phyloP scores from a whole-genome alignment of 2,113 vertebrate species.

The Fukomys damarensis region DNA sequence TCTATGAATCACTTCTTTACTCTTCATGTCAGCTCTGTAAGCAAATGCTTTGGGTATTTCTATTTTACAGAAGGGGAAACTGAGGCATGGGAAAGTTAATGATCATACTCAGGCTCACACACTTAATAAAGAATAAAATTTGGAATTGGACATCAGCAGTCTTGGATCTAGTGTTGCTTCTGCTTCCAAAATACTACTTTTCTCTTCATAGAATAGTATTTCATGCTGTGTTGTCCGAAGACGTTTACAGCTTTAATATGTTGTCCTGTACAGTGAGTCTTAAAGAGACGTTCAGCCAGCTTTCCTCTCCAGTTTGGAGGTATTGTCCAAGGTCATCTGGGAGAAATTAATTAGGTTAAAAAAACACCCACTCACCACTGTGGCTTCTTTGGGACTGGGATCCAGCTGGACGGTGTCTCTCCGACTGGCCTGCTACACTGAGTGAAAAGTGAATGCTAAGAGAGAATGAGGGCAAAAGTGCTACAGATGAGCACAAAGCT shows the following conservation, averaged over 20 bases:
- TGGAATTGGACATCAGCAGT: background rate
- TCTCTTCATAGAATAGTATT: background rate
- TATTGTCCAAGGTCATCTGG: background rate
- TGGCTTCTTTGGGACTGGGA: background rate
- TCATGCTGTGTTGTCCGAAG: background rate
- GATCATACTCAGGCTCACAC: background rate
- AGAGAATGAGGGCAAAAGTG: background rate
- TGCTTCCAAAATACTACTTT: background rate
- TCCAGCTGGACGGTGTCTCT: background rate
- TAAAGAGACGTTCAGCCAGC: background rate
- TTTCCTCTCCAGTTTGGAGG: background rate
- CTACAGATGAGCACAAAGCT: background rate
- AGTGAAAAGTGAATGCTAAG: background rate
- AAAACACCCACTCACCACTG: background rate
- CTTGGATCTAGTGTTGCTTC: background rate
- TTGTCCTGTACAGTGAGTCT: background rate
- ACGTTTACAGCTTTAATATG: background rate
- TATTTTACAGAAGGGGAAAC: conserved; percentile 13
- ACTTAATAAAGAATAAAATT: background rate
- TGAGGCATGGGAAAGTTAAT: background rate
- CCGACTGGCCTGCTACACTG: background rate
- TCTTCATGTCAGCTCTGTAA: background rate
- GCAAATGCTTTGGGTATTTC: background rate
- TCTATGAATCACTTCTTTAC: background rate
- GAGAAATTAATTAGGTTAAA: background rate